These are phyloP conservation scores for Machimus atricapillus DNA, from an alignment of 2,888 invertebrate genomes.

Conservation along the genomic window DNA sequence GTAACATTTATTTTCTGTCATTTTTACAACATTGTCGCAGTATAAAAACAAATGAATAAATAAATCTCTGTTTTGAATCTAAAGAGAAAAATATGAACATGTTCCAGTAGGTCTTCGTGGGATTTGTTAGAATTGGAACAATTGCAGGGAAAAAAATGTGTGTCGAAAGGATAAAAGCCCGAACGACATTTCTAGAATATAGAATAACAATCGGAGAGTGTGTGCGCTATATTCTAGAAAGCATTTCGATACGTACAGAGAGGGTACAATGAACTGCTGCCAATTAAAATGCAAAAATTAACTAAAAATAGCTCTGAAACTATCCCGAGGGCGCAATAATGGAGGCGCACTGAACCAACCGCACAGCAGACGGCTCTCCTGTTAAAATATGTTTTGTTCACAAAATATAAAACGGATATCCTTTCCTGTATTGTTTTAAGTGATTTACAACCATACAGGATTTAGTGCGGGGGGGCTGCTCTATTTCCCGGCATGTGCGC, in stretches of 20 bases:
- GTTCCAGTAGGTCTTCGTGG: neutral
- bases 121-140: neutral
- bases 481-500: neutral
- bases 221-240: neutral
- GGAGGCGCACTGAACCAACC: neutral
- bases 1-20: neutral
- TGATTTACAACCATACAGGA: slow-evolving; percentile 16
- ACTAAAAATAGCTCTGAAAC: neutral
- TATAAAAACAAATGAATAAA: neutral
- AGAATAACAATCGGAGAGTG: neutral
- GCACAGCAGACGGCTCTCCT: slow-evolving; percentile 7
- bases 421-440: slow-evolving; percentile 24
- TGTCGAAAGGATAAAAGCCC: neutral
- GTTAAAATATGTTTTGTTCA: slow-evolving; percentile 17
- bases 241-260: neutral
- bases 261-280: neutral
- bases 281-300: neutral
- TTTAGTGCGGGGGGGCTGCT: neutral
- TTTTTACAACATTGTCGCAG: neutral
- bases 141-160: neutral
- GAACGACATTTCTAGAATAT: neutral
- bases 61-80: neutral
- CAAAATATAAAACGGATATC: slow-evolving; percentile 22
- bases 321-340: neutral
- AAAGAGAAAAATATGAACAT: neutral